phyloP scores from a whole-genome alignment of 2,113 vertebrate genomes.

The Mesocricetus auratus region DNA sequence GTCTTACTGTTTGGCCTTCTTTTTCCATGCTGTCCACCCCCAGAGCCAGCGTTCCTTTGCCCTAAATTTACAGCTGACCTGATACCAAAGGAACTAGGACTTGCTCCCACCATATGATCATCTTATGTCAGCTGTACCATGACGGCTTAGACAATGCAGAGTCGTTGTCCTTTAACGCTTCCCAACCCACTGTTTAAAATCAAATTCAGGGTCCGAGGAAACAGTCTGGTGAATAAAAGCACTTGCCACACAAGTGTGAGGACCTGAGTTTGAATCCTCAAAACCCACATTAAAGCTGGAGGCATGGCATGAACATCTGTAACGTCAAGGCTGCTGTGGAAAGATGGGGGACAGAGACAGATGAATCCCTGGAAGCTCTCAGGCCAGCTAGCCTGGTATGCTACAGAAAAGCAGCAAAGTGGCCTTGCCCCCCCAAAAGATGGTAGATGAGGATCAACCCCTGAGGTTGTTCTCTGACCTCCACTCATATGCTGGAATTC shows the following conservation, averaged over 20 bases:
- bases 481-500: not conserved
- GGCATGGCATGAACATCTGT: not conserved
- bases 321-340: not conserved
- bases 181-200: not conserved
- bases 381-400: not conserved
- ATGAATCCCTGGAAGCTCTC: not conserved
- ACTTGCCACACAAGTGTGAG: not conserved
- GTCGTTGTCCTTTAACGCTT: no score
- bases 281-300: not conserved
- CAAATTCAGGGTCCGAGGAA: not conserved
- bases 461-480: not conserved
- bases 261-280: not conserved
- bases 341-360: not conserved
- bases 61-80: no score
- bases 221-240: not conserved
- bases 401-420: not conserved
- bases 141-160: not conserved
- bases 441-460: not conserved
- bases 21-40: not conserved
- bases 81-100: not conserved
- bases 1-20: not conserved
- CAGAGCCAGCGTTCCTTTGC: not conserved
- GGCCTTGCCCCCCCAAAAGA: no score
- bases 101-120: not conserved
- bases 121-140: not conserved